Base-by-base conservation (phyloP, 2,888 invertebrate species). In the Piscicola geometra region DNA sequence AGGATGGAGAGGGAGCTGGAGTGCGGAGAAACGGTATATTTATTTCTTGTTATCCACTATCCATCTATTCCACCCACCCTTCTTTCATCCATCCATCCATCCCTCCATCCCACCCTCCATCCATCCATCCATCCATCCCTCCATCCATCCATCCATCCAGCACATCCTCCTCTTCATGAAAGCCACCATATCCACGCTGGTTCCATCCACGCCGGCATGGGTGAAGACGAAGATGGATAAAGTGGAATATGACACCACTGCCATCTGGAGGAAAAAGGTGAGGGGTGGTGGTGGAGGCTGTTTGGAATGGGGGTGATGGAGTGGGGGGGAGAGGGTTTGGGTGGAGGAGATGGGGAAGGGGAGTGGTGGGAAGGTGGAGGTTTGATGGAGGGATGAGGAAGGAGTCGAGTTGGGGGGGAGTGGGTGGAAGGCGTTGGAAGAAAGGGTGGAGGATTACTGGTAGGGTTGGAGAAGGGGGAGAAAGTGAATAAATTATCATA, bases 111-210 rank as follows among this genome's bases (percentile, higher is more conserved):
- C 5, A 41, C 41, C 41, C 5, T 41, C 41, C 5, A 41, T 41
- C 15, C 41, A 41, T 9, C 41, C 41, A 41, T 41, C 41, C 5
- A 41, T 41, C 15, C 41, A 41, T 9, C 41, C 41, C 5, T 41
- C 41, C 5, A 41, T 41, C 15, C 41, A 41, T 41, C 41, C 41
- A 41, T 41, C 41, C 41, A 41, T 41, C 47, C 82, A 86, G 85
- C 91, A 91, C 83, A 81, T 89, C n/a, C 85, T 91, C 35, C 83
- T 91, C 70, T 89, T 88, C 5, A 81, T 90, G n/a, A 88, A 90
- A 78, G 89, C 89, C 79, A 86, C 89, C 21, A 86, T 91, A 41
- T 89, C 90, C 81, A 89, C 89, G 81, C 88, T 89, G 41, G 91
- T 91, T 78, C 90, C 90, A 36, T 91, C 91, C 82, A 88, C 89